Conservation (phyloP, 2,888 invertebrate species). For the Nomada ruficornis region DNA sequence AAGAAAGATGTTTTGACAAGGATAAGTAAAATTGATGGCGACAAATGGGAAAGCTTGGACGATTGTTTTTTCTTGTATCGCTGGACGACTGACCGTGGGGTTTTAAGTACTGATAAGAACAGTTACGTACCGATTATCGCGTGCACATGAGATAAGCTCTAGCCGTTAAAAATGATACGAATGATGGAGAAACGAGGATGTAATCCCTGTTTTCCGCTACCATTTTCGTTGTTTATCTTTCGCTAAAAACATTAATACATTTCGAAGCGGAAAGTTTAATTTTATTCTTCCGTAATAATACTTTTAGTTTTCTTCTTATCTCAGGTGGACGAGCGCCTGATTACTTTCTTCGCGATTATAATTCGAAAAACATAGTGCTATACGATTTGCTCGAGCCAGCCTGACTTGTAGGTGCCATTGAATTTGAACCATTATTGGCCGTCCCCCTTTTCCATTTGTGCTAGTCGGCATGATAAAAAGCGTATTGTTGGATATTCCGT, state of each 20-base stretch:
- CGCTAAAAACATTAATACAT: neutral
- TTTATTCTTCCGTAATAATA: neutral
- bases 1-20: neutral
- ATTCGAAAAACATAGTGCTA: too few species aligned
- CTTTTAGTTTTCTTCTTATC: neutral
- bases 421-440: too few species aligned
- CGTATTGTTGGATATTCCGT: too few species aligned
- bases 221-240: neutral
- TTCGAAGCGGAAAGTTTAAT: too few species aligned
- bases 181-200: constrained; percentile 8
- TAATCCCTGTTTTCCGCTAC: constrained; percentile 8
- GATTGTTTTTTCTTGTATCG: neutral
- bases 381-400: too few species aligned
- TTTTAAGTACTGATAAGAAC: constrained; percentile 41
- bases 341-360: too few species aligned
- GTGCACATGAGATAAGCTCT: constrained; percentile 28
- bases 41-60: constrained; percentile 1
- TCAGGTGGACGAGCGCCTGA: too few species aligned
- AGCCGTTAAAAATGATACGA: constrained; percentile 23
- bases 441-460: too few species aligned
- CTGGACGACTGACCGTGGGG: constrained; percentile 7
- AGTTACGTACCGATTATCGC: constrained; percentile 26
- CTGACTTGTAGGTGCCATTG: too few species aligned
- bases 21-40: neutral
- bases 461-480: too few species aligned